Evolutionary conservation across 2,797 vertebrate genomes (phyloP).

Genomic region (Acipenser transmontanus): DNA sequence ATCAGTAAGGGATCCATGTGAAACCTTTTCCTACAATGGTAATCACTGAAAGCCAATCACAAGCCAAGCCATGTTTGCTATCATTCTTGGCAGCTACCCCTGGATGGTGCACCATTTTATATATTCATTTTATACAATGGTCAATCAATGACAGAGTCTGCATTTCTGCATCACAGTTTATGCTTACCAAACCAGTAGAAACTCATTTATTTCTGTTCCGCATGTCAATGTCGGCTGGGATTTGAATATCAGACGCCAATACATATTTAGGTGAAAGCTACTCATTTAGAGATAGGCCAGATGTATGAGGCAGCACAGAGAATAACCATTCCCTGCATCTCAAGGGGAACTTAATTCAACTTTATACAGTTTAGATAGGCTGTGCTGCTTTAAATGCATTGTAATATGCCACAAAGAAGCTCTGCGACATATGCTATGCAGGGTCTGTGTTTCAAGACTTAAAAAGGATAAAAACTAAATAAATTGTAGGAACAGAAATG

Average conservation of each 20-base stretch:
- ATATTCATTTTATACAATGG: too few relatives aligned
- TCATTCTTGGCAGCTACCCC: too few relatives aligned
- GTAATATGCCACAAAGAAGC: background rate
- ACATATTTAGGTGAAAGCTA: conserved; percentile 39
- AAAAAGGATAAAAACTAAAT: too few relatives aligned
- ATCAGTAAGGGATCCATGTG: background rate
- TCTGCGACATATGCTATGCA: background rate
- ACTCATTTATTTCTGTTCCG: background rate
- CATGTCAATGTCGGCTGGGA: background rate
- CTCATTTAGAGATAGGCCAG: conserved; percentile 42
- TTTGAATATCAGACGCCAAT: conserved; percentile 34
- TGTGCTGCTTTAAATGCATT: background rate
- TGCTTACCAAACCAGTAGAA: background rate
- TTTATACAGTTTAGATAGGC: background rate
- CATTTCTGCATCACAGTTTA: too few relatives aligned
- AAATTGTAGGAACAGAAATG: too few relatives aligned
- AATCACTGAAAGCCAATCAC: background rate
- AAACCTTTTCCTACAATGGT: background rate
- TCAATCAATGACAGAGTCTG: too few relatives aligned
- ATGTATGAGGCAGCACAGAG: conserved; percentile 56
- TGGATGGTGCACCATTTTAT: too few relatives aligned
- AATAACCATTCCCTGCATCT: conserved; percentile 44
- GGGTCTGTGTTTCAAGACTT: background rate
- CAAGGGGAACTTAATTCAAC: background rate
- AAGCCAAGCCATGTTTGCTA: too few relatives aligned